phyloP scores from a whole-genome alignment of 2,113 vertebrate species.

The Eolophus roseicapilla region DNA sequence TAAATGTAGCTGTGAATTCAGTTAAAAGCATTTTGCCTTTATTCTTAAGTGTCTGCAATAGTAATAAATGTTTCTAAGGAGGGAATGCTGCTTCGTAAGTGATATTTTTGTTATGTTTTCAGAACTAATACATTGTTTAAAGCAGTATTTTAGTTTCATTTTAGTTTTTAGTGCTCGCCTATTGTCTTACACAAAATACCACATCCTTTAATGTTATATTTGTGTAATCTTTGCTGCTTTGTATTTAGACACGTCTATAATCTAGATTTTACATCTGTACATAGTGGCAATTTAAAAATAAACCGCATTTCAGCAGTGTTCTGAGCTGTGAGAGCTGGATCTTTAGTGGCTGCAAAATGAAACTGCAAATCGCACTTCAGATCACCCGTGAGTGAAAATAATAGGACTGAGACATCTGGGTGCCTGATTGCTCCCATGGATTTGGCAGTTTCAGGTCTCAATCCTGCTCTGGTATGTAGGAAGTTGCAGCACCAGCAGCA shows the following conservation, averaged over 20 bases:
- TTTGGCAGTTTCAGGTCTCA: not conserved
- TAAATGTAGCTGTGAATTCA: not conserved
- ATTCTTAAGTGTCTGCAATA: conserved; percentile 12
- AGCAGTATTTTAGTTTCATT: conserved; percentile 21
- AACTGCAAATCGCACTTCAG: conserved; percentile 13
- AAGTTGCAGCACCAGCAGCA: not conserved
- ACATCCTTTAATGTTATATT: conserved; percentile 26
- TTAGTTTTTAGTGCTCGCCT: not conserved
- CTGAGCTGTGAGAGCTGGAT: not conserved
- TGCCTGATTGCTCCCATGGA: not conserved
- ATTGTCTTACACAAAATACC: conserved; percentile 38
- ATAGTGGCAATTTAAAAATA: conserved; percentile 16
- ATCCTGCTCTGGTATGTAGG: not conserved
- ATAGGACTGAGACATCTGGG: not conserved
- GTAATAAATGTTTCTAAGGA: conserved; percentile 24
- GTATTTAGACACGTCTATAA: conserved; percentile 22
- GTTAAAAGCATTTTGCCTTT: conserved; percentile 21
- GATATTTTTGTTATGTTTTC: conserved; percentile 1
- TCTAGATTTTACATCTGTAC: conserved; percentile 21
- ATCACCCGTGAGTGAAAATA: conserved; percentile 13
- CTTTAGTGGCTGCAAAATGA: conserved; percentile 5
- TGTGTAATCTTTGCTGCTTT: conserved; percentile 26
- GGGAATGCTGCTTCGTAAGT: not conserved
- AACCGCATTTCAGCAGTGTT: not conserved
- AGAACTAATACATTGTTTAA: conserved; percentile 1